Percentiles rank a stretch among this genome's conserved stretches.
These are phyloP conservation scores for Australoheros facetus DNA, from an alignment of 2,797 vertebrate genomes.

Conservation along the genomic window DNA sequence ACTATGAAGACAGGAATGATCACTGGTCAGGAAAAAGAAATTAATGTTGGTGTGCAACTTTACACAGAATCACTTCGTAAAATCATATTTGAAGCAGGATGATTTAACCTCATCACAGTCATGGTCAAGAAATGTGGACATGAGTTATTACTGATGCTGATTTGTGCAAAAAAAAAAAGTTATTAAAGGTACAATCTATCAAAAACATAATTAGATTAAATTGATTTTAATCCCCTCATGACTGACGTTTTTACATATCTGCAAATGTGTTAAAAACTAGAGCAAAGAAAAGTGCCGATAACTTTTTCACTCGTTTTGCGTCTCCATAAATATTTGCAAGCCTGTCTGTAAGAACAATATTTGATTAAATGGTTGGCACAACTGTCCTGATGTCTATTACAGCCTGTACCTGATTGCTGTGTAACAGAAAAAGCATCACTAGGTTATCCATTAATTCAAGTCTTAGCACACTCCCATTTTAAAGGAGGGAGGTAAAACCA, in stretches of 20 bases:
- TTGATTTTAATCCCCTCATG: neutral
- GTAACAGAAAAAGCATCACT: slow-evolving; percentile 16
- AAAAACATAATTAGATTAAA: neutral
- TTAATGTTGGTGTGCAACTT: too few species aligned
- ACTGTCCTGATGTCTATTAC: neutral
- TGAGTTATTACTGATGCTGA: neutral
- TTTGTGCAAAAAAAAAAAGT: neutral
- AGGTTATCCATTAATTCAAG: slow-evolving; percentile 74
- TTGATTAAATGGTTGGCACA: neutral
- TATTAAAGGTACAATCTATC: neutral
- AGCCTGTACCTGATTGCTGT: neutral
- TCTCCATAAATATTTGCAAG: neutral
- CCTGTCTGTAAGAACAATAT: neutral
- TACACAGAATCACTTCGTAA: neutral
- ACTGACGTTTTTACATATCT: neutral
- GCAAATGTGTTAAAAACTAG: neutral
- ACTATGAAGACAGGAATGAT: accelerated
- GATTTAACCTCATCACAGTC: neutral
- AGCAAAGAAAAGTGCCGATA: neutral
- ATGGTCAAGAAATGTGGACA: neutral
- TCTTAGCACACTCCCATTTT: slow-evolving; percentile 23
- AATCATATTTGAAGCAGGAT: neutral
- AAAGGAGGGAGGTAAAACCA: neutral
- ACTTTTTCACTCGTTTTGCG: neutral
- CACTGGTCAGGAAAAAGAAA: neutral